Evolutionary conservation across 1,140 invertebrate genomes (phyloP).

Genomic region (Aphelinus atriplicis): DNA sequence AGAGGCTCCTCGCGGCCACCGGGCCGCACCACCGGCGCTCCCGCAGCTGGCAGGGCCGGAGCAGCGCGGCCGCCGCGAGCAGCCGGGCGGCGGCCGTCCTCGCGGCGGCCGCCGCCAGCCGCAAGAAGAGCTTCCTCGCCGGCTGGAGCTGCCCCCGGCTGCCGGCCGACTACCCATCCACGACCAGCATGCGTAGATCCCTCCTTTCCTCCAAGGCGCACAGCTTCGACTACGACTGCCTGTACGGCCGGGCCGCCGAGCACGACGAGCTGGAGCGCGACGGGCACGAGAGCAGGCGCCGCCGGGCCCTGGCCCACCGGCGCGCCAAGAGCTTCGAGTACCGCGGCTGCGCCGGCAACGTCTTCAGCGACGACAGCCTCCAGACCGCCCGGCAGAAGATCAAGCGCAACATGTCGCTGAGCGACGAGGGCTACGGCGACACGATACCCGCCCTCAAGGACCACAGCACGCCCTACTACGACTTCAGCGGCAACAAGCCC

Average conservation of each 20-base stretch:
- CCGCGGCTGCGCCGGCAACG: conserved; percentile 55
- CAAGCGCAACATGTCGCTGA: conserved; percentile 60
- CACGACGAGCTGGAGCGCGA: background rate
- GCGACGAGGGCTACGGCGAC: conserved; percentile 60
- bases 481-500: conserved; percentile 56
- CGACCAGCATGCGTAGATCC: conserved; percentile 47
- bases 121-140: conserved; percentile 5
- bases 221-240: conserved; percentile 52
- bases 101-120: conserved; percentile 14
- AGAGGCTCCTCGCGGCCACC: background rate
- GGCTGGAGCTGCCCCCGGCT: background rate
- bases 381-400: conserved; percentile 61
- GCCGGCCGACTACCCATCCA: conserved; percentile 7
- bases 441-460: conserved; percentile 59
- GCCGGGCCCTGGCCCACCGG: conserved; percentile 23
- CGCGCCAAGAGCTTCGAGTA: conserved; percentile 61
- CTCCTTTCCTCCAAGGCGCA: conserved; percentile 54
- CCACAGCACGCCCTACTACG: conserved; percentile 62
- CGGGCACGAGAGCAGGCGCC: no score
- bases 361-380: conserved; percentile 65
- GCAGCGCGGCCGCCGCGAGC: background rate
- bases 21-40: conserved; percentile 44
- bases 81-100: background rate
- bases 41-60: conserved; percentile 49
- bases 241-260: conserved; percentile 9